Evolutionary conservation across 2,797 vertebrate genomes (phyloP).

Genomic region (Catostomus latipinnis): DNA sequence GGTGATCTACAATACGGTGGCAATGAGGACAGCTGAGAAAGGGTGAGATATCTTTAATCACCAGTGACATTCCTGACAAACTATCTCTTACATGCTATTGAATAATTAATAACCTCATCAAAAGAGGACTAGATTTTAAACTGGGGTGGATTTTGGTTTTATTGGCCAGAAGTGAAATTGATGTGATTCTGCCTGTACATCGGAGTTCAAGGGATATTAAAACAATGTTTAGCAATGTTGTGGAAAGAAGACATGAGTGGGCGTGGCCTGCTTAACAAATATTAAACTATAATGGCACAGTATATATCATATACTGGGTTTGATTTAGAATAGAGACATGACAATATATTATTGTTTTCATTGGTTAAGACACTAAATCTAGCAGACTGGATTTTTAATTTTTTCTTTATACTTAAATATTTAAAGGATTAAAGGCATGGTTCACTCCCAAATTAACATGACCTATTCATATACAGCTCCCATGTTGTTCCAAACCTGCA

Average conservation of each 20-base stretch:
- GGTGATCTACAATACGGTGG: neutral
- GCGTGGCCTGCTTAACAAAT: no score
- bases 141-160: constrained; percentile 6
- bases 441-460: no score
- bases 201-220: neutral
- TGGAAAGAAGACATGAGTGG: neutral
- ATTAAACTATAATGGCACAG: no score
- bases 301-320: no score
- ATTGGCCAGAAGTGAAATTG: constrained; percentile 28
- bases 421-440: no score
- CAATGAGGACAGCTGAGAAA: neutral
- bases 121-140: constrained; percentile 25
- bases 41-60: constrained; percentile 9
- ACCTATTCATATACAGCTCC: no score
- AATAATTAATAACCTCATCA: constrained; percentile 41
- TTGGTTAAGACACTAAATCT: no score
- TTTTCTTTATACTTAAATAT: no score
- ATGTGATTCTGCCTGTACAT: constrained; percentile 13
- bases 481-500: no score
- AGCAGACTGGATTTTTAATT: no score
- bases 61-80: neutral
- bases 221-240: neutral
- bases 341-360: no score
- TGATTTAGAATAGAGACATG: no score
- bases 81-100: constrained; percentile 5